These are phyloP conservation scores for Fulica atra DNA, from an alignment of 2,113 vertebrate species.

Conservation along the genomic window DNA sequence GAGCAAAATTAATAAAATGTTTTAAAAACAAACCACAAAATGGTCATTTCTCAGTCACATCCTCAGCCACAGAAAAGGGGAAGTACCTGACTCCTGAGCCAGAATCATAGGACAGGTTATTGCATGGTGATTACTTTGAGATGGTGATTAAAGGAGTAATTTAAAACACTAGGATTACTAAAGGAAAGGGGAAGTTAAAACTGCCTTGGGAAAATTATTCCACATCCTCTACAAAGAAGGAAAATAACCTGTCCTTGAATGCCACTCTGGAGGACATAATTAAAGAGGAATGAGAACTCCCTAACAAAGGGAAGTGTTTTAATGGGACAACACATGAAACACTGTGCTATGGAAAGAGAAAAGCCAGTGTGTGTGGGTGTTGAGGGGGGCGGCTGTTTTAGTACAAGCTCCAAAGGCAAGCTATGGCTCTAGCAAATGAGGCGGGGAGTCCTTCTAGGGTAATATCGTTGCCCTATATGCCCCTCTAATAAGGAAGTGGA, in stretches of 20 bases:
- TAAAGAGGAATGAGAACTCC: conserved; percentile 55
- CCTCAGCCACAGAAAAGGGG: neutral
- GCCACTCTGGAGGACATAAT: conserved; percentile 66
- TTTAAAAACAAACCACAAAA: neutral
- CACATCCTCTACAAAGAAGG: conserved; percentile 56
- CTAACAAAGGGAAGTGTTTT: conserved; percentile 50
- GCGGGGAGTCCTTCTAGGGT: neutral
- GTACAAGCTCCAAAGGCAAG: neutral
- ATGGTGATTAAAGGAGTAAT: conserved; percentile 63
- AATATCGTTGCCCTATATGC: neutral
- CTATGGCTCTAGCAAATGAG: neutral
- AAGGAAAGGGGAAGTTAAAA: conserved; percentile 63
- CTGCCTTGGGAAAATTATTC: conserved; percentile 64
- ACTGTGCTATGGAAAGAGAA: neutral
- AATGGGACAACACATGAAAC: conserved; percentile 25
- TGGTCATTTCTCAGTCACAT: neutral
- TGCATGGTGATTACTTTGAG: conserved; percentile 58
- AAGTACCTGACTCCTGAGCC: conserved; percentile 18
- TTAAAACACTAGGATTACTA: conserved; percentile 69
- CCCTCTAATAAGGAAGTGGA: neutral
- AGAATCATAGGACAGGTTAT: conserved; percentile 51
- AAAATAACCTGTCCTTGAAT: conserved; percentile 66
- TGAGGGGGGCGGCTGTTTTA: neutral
- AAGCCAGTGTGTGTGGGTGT: neutral
- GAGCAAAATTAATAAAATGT: neutral